A percentile compares a stretch with the other conserved stretches of the same genome.
Evolutionary conservation across 2,797 vertebrate genomes (phyloP).

Genomic region (Bradypodion pumilum): DNA sequence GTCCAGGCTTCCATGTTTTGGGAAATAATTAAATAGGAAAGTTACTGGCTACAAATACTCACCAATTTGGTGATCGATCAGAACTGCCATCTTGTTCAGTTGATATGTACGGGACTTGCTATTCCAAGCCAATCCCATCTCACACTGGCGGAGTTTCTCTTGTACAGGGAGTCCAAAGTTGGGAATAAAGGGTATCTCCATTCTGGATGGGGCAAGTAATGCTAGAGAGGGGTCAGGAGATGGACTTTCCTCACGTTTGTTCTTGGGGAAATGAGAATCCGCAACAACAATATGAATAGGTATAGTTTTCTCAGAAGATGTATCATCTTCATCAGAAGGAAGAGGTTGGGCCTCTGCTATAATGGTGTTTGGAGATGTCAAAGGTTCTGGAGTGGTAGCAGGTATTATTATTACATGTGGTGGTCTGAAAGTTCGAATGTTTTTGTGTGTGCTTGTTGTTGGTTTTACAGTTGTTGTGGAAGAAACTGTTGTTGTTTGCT

Average conservation of each 20-base stretch:
- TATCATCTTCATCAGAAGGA: too few species aligned
- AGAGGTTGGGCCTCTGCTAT: neutral
- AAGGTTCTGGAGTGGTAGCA: neutral
- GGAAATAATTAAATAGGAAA: neutral
- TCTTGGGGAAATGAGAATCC: neutral
- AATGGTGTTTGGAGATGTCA: neutral
- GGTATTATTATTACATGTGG: conserved; percentile 12
- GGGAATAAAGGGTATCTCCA: neutral
- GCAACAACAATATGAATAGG: neutral
- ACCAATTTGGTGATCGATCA: conserved; percentile 32
- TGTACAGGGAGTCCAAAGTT: neutral
- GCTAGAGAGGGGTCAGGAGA: neutral
- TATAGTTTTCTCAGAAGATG: too few species aligned
- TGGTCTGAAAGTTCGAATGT: neutral
- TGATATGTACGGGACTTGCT: conserved; percentile 32
- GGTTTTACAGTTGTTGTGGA: neutral
- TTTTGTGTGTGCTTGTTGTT: neutral
- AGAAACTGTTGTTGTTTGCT: neutral
- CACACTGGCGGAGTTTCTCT: conserved; percentile 38
- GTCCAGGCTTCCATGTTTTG: neutral
- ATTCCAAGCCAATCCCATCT: conserved; percentile 28
- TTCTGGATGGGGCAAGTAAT: neutral
- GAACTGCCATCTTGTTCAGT: conserved; percentile 42
- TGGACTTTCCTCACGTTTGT: neutral
- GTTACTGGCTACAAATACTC: neutral